Evolutionary conservation across 2,888 invertebrate species (phyloP).

Genomic region (Vandiemenella viatica): DNA sequence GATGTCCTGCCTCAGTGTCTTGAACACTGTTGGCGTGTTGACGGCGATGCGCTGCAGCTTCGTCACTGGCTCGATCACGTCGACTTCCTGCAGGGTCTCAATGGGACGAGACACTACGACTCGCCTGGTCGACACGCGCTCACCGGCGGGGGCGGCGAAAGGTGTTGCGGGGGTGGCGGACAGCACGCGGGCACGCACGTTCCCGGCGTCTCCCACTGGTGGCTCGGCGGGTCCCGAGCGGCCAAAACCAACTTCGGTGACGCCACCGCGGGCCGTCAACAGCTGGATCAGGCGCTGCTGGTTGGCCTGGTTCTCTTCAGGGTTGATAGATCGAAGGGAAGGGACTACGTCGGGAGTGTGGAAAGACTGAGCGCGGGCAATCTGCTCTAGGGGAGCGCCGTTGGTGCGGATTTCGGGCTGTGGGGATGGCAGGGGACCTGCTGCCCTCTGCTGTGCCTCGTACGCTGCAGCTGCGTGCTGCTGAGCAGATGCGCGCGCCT

Average conservation of each 20-base stretch:
- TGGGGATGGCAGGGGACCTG: conserved; percentile 7
- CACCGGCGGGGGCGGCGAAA: conserved; percentile 33
- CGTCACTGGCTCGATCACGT: conserved; percentile 41
- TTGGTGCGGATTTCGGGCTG: conserved; percentile 16
- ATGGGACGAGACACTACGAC: conserved; percentile 45
- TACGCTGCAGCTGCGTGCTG: conserved; percentile 8
- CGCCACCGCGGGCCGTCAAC: conserved; percentile 29
- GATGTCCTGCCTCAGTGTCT: conserved; percentile 31
- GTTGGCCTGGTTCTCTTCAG: conserved; percentile 28
- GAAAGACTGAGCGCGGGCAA: conserved; percentile 19
- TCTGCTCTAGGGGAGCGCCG: conserved; percentile 17
- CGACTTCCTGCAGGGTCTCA: conserved; percentile 37
- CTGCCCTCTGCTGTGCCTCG: conserved; percentile 1
- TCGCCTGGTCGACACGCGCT: conserved; percentile 41
- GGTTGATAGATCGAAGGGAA: conserved; percentile 23
- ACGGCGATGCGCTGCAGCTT: conserved; percentile 39
- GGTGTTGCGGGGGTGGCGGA: conserved; percentile 40
- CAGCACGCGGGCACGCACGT: conserved; percentile 37
- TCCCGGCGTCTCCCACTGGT: conserved; percentile 30
- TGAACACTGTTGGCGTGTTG: conserved; percentile 37
- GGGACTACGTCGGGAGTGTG: conserved; percentile 19
- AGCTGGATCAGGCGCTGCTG: conserved; percentile 37
- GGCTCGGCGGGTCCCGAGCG: conserved; percentile 25
- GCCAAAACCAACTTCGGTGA: conserved; percentile 25
- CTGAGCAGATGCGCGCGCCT: conserved; percentile 7